Evolutionary conservation across 2,113 vertebrate species (phyloP), one percentile per base, ranked within the genome.

Genomic region (Saccopteryx bilineata): DNA sequence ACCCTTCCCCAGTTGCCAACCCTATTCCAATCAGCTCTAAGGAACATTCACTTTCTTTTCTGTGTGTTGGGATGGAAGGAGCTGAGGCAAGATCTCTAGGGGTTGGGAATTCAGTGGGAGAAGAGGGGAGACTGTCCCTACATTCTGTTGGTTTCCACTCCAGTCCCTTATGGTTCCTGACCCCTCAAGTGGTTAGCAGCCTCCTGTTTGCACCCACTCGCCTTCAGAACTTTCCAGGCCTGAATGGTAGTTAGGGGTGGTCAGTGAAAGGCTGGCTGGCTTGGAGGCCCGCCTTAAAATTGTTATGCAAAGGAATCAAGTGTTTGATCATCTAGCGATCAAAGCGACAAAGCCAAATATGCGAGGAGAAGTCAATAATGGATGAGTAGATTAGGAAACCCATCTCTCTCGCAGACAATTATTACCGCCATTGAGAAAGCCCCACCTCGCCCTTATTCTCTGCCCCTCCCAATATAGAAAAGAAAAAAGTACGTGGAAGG

Each of bases 281-380:
- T 15, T 69, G 95, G 97, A 97, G 95, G 95, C 97, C 97, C 93
- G 95, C 90, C 96, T 97, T 96, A 95, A 98, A 98, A 98, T 96
- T 98, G 97, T 98, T 98, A 98, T 97, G 98, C 98, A 98, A 98
- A 98, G 96, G 90, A 97, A 87, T 91, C 95, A 61, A 71, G 87
- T 90, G 93, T 96, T 97, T 97, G 98, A 97, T 97, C 96, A 98
- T 96, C 94, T 65, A 63, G 95, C 1, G 91, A 98, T 98, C 97
- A 97, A 98, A 98, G 96, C 75, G n/a, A 65, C 96, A 94, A 96
- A 97, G 95, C 84, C 96, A 98, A 98, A 98, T 97, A 98, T 97
- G 94, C 96, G 95, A 98, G 61, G 93, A 89, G 89, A 89, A 98
- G 97, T 98, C 98, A 97, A 97, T 98, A 98, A 98, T 88, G 96